Percentiles rank a stretch among this genome's conserved stretches.
phyloP scores from a whole-genome alignment of 2,888 invertebrate species.

The Phortica magna region DNA sequence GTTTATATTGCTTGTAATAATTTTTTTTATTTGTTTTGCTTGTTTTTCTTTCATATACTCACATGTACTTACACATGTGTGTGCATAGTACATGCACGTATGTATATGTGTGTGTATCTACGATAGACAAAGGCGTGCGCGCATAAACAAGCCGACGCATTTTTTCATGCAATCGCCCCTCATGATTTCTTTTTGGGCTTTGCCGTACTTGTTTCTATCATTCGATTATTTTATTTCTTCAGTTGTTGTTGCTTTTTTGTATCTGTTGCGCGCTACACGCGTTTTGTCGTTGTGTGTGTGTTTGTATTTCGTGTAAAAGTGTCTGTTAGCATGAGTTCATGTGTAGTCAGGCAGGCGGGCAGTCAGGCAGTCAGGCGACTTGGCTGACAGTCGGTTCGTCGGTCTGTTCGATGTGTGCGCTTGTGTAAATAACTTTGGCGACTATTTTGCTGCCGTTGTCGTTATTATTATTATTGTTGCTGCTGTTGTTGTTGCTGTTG shows the following conservation, averaged over 20 bases:
- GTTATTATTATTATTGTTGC: conserved; percentile 32
- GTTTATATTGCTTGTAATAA: conserved; percentile 14
- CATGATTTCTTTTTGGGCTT: neutral
- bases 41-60: conserved; percentile 17
- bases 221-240: conserved; percentile 33
- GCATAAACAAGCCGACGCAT: conserved; percentile 1
- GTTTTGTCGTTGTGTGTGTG: neutral
- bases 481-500: conserved; percentile 35
- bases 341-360: neutral
- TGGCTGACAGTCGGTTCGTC: conserved; percentile 18
- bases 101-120: neutral
- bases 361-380: conserved; percentile 22
- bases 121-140: neutral
- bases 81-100: neutral
- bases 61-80: too few relatives aligned
- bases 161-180: conserved; percentile 7
- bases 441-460: conserved; percentile 41
- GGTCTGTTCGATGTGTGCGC: conserved; percentile 35
- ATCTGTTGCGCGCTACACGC: neutral
- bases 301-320: conserved; percentile 14
- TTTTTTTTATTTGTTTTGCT: conserved; percentile 17
- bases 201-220: conserved; percentile 47
- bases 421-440: conserved; percentile 49
- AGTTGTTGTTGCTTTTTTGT: neutral
- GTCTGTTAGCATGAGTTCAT: conserved; percentile 31